These are phyloP conservation scores for Oryctes rhinoceros DNA, from an alignment of 1,140 invertebrate genomes.

Conservation along the genomic window DNA sequence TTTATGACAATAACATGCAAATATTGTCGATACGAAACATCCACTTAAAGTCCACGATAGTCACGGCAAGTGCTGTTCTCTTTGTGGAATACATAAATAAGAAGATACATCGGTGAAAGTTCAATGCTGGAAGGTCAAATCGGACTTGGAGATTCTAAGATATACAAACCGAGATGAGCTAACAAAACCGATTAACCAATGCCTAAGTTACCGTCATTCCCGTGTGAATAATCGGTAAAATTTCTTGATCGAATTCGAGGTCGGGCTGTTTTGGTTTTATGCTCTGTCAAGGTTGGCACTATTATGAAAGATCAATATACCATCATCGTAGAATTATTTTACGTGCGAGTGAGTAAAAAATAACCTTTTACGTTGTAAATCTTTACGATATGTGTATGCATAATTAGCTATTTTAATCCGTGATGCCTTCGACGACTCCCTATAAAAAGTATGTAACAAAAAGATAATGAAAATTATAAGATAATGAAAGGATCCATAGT, in stretches of 20 bases:
- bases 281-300: slow-evolving; percentile 9
- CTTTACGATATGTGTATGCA: not conserved
- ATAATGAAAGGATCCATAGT: not conserved
- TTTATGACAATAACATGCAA: slow-evolving; percentile 12
- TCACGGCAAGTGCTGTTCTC: not conserved
- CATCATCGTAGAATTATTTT: slow-evolving; percentile 23
- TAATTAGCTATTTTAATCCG: slow-evolving; percentile 14
- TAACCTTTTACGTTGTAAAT: not conserved
- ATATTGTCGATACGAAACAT: not conserved
- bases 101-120: not conserved
- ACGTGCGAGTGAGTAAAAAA: not conserved
- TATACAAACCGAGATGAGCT: slow-evolving; percentile 4
- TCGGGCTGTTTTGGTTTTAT: not conserved
- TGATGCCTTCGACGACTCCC: not conserved
- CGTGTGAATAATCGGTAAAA: slow-evolving; percentile 34
- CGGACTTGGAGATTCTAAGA: not conserved
- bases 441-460: too few species aligned
- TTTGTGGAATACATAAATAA: slow-evolving; percentile 12
- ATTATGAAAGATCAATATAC: slow-evolving; percentile 4
- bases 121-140: slow-evolving; percentile 16
- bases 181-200: slow-evolving; percentile 12
- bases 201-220: not conserved
- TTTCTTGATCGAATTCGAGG: slow-evolving; percentile 32
- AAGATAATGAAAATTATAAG: not conserved
- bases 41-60: not conserved